Conservation (phyloP, 2,113 vertebrate genomes). For the Hiodon alosoides region DNA sequence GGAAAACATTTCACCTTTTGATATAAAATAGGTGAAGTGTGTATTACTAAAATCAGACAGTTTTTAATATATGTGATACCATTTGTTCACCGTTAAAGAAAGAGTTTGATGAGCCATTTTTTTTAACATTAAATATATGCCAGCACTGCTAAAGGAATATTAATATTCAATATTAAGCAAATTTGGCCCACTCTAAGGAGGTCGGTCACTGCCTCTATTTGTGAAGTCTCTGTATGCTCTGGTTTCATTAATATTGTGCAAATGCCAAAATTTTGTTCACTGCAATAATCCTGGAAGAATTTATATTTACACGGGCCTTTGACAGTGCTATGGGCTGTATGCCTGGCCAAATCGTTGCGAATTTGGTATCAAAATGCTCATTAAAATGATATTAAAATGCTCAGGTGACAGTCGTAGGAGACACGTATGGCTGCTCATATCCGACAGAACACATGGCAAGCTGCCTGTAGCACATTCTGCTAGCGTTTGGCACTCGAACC, state of each 20-base stretch:
- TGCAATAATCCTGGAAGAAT: background rate
- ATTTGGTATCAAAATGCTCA: background rate
- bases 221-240: background rate
- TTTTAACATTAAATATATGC: too few species aligned
- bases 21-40: too few species aligned
- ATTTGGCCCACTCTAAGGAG: too few species aligned
- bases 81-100: background rate
- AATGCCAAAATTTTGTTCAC: background rate
- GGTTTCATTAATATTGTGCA: background rate
- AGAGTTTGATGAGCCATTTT: background rate
- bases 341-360: conserved; percentile 3
- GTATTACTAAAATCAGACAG: background rate
- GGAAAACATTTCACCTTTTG: too few species aligned
- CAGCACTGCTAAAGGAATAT: too few species aligned
- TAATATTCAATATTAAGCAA: too few species aligned
- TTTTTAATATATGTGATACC: background rate
- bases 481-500: background rate
- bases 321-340: conserved; percentile 6
- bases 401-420: conserved; percentile 8
- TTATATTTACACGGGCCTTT: conserved; percentile 21
- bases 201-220: background rate
- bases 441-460: background rate
- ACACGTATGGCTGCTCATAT: background rate
- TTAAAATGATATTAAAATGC: background rate
- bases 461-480: background rate